A percentile compares a stretch with the other conserved stretches of the same genome.
Conservation (phyloP, 2,888 invertebrate species). For the Chalcis sispes region DNA sequence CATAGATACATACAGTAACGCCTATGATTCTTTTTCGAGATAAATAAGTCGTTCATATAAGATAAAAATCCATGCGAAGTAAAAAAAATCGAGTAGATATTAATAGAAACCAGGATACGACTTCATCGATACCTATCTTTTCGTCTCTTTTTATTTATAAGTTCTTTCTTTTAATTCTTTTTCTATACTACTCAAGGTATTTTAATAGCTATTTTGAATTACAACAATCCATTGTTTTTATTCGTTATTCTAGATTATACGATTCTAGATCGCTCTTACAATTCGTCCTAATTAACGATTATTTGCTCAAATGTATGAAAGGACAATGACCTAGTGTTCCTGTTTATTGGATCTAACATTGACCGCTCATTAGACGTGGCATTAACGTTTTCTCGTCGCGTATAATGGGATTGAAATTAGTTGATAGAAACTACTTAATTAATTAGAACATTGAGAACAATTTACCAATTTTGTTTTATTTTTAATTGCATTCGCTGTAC, state of each 20-base stretch:
- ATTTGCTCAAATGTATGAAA: too few species aligned
- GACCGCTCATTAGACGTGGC: conserved; percentile 9
- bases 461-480: neutral
- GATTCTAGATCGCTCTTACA: too few species aligned
- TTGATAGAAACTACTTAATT: conserved; percentile 1
- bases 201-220: too few species aligned
- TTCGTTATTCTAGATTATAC: neutral
- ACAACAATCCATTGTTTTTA: conserved; percentile 14
- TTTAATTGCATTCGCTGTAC: neutral
- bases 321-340: neutral
- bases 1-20: too few species aligned
- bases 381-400: conserved; percentile 15
- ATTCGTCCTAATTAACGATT: too few species aligned
- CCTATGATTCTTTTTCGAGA: too few species aligned
- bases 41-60: too few species aligned
- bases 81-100: too few species aligned
- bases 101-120: too few species aligned
- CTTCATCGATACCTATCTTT: too few species aligned
- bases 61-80: too few species aligned
- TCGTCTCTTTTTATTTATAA: neutral
- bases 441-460: neutral
- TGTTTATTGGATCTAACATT: conserved; percentile 4
- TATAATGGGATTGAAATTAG: neutral
- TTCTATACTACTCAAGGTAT: too few species aligned
- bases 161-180: neutral